Conservation (phyloP, 1,140 invertebrate species). For the Harpegnathos saltator region DNA sequence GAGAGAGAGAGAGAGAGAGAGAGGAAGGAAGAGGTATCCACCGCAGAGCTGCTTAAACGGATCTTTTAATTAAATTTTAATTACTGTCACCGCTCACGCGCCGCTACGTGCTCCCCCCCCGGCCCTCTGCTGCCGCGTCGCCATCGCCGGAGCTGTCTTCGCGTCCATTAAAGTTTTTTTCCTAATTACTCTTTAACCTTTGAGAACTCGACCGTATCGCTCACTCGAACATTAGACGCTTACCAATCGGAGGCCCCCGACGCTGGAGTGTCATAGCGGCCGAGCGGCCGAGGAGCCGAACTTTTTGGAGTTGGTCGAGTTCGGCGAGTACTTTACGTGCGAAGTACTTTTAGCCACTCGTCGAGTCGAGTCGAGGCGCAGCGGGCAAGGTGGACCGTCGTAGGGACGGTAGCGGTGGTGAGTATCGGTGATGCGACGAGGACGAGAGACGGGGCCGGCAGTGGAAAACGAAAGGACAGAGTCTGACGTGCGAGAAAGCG, state of each 20-base stretch:
- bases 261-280: constrained; percentile 66
- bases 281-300: constrained; percentile 26
- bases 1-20: too few species aligned
- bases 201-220: constrained; percentile 44
- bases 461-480: background rate
- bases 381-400: background rate
- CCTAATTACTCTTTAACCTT: constrained; percentile 50
- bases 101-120: background rate
- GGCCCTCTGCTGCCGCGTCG: background rate
- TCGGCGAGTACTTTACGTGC: constrained; percentile 41
- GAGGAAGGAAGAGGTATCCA: background rate
- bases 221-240: constrained; percentile 43
- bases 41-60: background rate
- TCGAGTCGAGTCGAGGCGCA: constrained; percentile 3
- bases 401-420: background rate
- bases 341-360: constrained; percentile 7
- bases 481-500: background rate
- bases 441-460: too few species aligned
- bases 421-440: too few species aligned
- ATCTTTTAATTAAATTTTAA: constrained; percentile 52
- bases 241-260: constrained; percentile 46
- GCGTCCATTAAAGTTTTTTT: constrained; percentile 13
- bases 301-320: constrained; percentile 52
- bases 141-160: constrained; percentile 11
- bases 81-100: constrained; percentile 12